A percentile compares a stretch with the other conserved stretches of the same genome.
Evolutionary conservation across 2,797 vertebrate genomes (phyloP).

Genomic region (Pogoniulus pusillus): DNA sequence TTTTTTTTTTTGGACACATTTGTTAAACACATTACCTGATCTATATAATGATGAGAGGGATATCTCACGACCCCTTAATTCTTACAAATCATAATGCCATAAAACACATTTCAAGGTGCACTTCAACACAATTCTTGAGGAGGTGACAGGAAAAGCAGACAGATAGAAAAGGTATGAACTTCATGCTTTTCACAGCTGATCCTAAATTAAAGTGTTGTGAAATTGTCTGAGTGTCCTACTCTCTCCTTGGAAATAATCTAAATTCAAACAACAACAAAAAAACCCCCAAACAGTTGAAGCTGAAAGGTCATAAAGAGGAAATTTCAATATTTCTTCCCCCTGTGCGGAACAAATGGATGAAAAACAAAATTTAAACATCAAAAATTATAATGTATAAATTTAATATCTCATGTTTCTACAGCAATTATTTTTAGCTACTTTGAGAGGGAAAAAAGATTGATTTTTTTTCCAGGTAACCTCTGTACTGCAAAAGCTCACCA

Average conservation of each 20-base stretch:
- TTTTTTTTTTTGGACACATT: not conserved
- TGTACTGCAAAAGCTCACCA: not conserved
- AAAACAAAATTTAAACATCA: not conserved
- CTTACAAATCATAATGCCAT: not conserved
- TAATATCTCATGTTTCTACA: rapidly evolving
- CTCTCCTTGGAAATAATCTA: not conserved
- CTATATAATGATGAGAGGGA: not conserved
- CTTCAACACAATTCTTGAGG: not conserved
- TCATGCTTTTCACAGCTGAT: not conserved
- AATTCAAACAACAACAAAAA: not conserved
- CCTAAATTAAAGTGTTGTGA: not conserved
- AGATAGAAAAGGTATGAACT: not conserved
- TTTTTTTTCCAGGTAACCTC: not conserved
- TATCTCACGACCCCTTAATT: not conserved
- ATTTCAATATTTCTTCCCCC: not conserved
- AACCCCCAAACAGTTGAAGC: not conserved
- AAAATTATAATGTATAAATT: not conserved
- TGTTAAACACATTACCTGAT: not conserved
- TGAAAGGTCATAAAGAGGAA: not conserved
- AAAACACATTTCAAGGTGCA: not conserved
- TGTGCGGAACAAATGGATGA: not conserved
- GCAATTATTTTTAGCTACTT: not conserved
- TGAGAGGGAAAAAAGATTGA: not conserved
- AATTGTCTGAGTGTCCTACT: not conserved
- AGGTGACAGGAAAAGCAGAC: not conserved